phyloP scores from a whole-genome alignment of 2,797 vertebrate genomes.

The Sparus aurata region DNA sequence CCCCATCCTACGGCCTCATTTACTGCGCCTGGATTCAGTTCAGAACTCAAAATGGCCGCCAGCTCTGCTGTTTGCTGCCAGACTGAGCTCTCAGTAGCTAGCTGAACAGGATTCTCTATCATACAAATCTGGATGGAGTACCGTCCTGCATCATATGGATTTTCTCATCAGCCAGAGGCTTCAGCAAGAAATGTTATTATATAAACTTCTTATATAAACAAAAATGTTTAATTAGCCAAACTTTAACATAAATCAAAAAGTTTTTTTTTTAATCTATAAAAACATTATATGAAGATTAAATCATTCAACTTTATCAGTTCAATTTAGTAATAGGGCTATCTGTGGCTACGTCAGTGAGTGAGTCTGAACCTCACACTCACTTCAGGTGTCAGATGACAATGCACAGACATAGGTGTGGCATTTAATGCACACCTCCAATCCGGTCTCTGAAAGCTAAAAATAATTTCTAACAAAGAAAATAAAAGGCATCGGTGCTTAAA shows the following conservation, averaged over 20 bases:
- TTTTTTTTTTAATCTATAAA: not conserved
- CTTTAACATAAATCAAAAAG: not conserved
- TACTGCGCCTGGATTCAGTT: constrained; percentile 69
- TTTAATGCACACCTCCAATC: not conserved
- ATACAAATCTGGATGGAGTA: constrained; percentile 55
- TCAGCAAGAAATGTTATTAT: constrained; percentile 21
- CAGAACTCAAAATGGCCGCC: constrained; percentile 81
- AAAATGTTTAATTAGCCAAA: constrained; percentile 8
- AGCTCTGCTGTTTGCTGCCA: constrained; percentile 72
- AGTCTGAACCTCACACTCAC: not conserved
- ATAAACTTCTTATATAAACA: not conserved
- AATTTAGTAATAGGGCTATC: not conserved
- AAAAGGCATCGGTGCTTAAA: not conserved
- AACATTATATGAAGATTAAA: not conserved
- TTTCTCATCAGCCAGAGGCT: constrained; percentile 18
- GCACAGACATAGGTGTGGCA: constrained; percentile 2
- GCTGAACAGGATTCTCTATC: constrained; percentile 61
- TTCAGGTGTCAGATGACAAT: not conserved
- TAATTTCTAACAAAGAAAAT: not conserved
- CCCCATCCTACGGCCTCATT: constrained; percentile 70
- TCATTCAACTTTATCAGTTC: not conserved
- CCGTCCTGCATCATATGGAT: constrained; percentile 13
- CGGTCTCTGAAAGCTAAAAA: not conserved
- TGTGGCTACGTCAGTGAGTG: not conserved
- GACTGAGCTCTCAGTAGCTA: constrained; percentile 72